Conservation (phyloP, 2,888 invertebrate species). For the Steinernema scapterisci region DNA sequence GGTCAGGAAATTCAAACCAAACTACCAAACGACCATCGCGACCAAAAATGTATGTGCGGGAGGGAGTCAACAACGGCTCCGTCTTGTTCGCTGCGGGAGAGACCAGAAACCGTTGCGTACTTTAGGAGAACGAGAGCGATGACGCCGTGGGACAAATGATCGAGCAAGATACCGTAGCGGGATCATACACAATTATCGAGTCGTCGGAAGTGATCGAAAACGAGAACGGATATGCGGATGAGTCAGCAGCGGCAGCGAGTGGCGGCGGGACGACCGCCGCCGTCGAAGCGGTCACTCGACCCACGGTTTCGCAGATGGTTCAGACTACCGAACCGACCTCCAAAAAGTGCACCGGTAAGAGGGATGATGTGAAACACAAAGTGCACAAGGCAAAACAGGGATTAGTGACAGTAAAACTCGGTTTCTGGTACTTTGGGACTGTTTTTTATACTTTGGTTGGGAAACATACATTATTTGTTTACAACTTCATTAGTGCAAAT, state of each 20-base stretch:
- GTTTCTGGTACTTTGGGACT: too few species aligned
- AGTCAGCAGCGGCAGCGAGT: background rate
- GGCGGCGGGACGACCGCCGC: background rate
- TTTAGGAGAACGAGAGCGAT: background rate
- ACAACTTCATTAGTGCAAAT: too few species aligned
- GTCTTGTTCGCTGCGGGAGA: background rate
- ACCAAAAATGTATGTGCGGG: background rate
- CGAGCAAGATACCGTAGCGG: slow-evolving; percentile 44
- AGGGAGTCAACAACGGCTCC: background rate
- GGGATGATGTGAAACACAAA: too few species aligned
- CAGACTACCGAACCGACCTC: background rate
- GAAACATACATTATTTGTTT: too few species aligned
- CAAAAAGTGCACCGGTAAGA: slow-evolving; percentile 24
- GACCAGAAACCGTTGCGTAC: slow-evolving; percentile 12
- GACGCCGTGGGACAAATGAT: slow-evolving; percentile 31
- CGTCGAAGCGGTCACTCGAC: slow-evolving; percentile 6
- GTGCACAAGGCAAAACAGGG: too few species aligned
- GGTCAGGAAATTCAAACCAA: slow-evolving; percentile 20
- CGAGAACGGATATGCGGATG: background rate
- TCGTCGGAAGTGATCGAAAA: slow-evolving; percentile 26
- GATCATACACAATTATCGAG: slow-evolving; percentile 46
- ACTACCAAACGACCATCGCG: slow-evolving; percentile 14
- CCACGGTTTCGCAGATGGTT: slow-evolving; percentile 14
- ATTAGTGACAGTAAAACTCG: too few species aligned
- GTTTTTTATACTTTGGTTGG: too few species aligned